Evolutionary conservation across 2,113 vertebrate species (phyloP).

Genomic region (Neofelis nebulosa): DNA sequence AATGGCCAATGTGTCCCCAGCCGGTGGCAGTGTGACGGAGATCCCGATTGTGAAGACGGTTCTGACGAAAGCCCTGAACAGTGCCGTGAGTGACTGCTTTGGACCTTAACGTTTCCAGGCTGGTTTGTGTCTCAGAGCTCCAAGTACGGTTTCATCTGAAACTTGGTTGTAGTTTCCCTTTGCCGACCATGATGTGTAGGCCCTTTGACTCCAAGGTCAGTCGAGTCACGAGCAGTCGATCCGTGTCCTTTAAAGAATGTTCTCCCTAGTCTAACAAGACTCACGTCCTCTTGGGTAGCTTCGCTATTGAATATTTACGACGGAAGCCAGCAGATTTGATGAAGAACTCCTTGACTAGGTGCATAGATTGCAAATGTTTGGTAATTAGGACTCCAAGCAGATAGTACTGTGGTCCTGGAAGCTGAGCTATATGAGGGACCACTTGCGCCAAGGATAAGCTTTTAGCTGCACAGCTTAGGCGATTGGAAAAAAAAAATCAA

Average conservation of each 20-base stretch:
- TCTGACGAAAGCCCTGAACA: slow-evolving; percentile 94
- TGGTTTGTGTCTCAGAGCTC: neutral
- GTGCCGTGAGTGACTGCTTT: slow-evolving; percentile 90
- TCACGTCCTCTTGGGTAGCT: slow-evolving; percentile 81
- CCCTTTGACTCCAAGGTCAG: slow-evolving; percentile 57
- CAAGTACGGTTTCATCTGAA: neutral
- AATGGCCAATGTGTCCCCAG: slow-evolving; percentile 96
- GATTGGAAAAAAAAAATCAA: neutral
- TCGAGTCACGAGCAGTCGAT: slow-evolving; percentile 17
- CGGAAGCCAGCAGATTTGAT: slow-evolving; percentile 52
- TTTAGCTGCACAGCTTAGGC: neutral
- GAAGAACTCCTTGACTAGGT: slow-evolving; percentile 81
- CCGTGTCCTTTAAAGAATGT: slow-evolving; percentile 5
- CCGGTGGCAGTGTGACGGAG: slow-evolving; percentile 97
- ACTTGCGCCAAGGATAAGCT: neutral
- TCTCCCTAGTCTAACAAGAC: slow-evolving; percentile 61
- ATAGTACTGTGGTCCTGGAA: slow-evolving; percentile 61
- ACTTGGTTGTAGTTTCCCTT: slow-evolving; percentile 14
- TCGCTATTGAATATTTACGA: slow-evolving; percentile 52
- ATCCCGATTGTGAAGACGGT: slow-evolving; percentile 96
- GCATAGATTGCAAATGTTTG: slow-evolving; percentile 67
- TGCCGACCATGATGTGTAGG: slow-evolving; percentile 23
- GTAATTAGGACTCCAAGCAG: slow-evolving; percentile 48
- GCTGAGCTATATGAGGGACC: slow-evolving; percentile 35
- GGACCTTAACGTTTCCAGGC: neutral